Conservation (phyloP, 2,797 vertebrate genomes). For the Sebastes vulpes region DNA sequence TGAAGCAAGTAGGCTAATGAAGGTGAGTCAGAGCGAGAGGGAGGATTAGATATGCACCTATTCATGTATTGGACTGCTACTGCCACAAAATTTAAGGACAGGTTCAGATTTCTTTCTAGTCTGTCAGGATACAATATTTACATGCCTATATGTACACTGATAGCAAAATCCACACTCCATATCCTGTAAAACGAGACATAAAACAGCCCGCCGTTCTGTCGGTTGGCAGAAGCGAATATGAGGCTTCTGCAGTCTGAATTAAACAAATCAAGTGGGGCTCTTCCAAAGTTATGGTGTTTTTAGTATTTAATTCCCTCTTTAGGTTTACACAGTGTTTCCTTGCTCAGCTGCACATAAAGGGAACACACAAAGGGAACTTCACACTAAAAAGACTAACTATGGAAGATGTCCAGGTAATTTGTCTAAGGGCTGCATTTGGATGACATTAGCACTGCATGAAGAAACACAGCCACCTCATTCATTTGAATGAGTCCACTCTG, state of each 20-base stretch:
- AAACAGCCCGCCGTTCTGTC: neutral
- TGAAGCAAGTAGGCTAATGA: constrained; percentile 28
- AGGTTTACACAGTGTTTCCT: neutral
- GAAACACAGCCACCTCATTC: neutral
- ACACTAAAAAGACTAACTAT: neutral
- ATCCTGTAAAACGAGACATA: neutral
- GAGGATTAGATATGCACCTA: neutral
- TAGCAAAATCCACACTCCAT: neutral
- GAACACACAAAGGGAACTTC: neutral
- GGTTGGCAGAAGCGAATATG: neutral
- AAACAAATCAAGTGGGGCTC: neutral
- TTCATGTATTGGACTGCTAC: neutral
- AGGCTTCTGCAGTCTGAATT: neutral
- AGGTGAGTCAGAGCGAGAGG: constrained; percentile 16
- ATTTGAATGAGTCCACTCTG: neutral
- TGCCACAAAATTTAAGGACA: neutral
- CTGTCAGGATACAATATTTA: neutral
- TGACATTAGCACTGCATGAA: neutral
- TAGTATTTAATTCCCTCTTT: neutral
- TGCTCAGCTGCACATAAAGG: neutral
- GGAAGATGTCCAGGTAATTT: neutral
- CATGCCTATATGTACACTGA: neutral
- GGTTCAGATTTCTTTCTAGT: neutral
- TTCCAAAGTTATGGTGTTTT: neutral
- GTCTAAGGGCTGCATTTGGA: neutral